These are phyloP conservation scores for Bergia puertoricense DNA, from an alignment of 92 coral and sea anemone species.

Conservation along the genomic window DNA sequence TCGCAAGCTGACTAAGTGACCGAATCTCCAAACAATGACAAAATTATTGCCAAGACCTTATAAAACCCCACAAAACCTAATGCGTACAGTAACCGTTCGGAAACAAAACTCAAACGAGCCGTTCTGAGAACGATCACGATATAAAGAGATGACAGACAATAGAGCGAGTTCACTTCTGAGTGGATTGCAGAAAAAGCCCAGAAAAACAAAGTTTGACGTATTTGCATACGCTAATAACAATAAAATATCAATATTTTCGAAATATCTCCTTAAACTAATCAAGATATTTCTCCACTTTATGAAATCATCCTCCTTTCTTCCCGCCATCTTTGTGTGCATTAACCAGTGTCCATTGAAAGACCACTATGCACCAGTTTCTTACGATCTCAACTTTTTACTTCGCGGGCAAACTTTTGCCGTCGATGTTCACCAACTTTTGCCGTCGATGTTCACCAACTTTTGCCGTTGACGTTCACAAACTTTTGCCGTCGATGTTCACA, in stretches of 20 bases:
- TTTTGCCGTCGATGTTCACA: no score
- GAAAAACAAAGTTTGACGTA: conserved; percentile 4
- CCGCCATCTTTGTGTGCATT: not conserved
- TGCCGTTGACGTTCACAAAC: no score
- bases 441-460: no score
- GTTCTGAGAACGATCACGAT: not conserved
- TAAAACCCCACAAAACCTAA: not conserved
- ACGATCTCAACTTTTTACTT: conserved; percentile 15
- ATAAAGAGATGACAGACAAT: conserved; percentile 3
- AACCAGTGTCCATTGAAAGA: not conserved
- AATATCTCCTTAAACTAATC: conserved; percentile 1
- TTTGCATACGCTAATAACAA: conserved; percentile 4
- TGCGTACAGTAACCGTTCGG: not conserved
- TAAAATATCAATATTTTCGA: not conserved
- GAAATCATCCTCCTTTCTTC: not conserved
- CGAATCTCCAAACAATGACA: not conserved
- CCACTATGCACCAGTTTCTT: conserved; percentile 17
- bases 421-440: no score
- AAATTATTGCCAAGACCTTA: not conserved
- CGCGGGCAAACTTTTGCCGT: conserved; percentile 25
- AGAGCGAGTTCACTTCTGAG: conserved; percentile 2
- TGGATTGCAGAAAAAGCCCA: conserved; percentile 19
- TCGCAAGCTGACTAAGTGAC: conserved; percentile 2
- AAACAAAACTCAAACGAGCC: conserved; percentile 10
- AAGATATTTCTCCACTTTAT: not conserved